Evolutionary conservation across 2,113 vertebrate species (phyloP).

Genomic region (Catharus minimus): DNA sequence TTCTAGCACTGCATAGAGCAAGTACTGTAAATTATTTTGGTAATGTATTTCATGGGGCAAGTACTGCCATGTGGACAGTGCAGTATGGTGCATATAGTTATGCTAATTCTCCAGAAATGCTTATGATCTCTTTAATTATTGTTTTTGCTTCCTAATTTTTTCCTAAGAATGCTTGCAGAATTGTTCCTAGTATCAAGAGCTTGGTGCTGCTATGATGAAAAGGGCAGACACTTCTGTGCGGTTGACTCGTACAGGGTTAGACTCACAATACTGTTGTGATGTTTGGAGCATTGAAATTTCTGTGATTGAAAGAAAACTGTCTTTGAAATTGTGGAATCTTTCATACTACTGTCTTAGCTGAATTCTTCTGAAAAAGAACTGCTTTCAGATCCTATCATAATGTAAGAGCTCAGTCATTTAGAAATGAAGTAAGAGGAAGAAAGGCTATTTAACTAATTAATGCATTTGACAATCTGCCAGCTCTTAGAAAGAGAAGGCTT

Average conservation of each 20-base stretch:
- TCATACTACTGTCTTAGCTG: not conserved
- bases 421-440: not conserved
- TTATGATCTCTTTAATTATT: not conserved
- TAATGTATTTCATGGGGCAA: not conserved
- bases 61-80: not conserved
- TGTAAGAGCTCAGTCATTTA: not conserved
- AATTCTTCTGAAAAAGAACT: not conserved
- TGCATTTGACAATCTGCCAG: not conserved
- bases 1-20: not conserved
- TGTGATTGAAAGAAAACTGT: not conserved
- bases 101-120: not conserved
- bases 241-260: not conserved
- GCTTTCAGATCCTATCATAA: not conserved
- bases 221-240: not conserved
- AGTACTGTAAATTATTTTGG: not conserved
- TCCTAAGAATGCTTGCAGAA: not conserved
- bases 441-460: not conserved
- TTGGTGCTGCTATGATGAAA: not conserved
- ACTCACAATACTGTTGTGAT: not conserved
- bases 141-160: not conserved
- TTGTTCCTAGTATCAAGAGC: not conserved
- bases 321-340: not conserved
- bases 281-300: not conserved
- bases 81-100: not conserved
- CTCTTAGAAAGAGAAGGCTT: not conserved